Conservation (phyloP, 1,140 invertebrate species). For the Diploscapter pachys region DNA sequence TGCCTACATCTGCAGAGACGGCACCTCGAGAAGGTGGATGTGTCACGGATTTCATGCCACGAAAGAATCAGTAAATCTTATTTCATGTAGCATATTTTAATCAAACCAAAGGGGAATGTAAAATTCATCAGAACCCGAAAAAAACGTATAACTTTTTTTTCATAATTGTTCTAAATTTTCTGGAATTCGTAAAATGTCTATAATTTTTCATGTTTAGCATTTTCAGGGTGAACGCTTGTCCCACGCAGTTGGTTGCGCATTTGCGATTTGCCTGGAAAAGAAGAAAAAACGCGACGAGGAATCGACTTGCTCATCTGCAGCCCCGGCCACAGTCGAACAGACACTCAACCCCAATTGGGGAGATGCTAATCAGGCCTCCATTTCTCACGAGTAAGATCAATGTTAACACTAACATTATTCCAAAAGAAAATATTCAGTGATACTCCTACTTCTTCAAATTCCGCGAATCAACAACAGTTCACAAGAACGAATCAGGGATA, state of each 20-base stretch:
- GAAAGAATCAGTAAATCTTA: constrained; percentile 68
- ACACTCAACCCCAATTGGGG: constrained; percentile 28
- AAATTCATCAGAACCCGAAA: too few relatives aligned
- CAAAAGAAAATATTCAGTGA: constrained; percentile 19
- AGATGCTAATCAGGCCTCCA: background rate
- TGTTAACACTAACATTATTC: background rate
- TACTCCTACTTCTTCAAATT: constrained; percentile 30
- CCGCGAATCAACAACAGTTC: constrained; percentile 4
- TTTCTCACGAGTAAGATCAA: constrained; percentile 6
- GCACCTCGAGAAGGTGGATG: constrained; percentile 88
- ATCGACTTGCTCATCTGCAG: constrained; percentile 65
- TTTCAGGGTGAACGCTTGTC: constrained; percentile 85
- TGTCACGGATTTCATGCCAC: constrained; percentile 96
- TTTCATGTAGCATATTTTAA: too few relatives aligned
- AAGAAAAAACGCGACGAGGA: constrained; percentile 97
- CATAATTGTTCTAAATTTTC: too few relatives aligned
- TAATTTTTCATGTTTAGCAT: background rate
- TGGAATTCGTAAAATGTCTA: too few relatives aligned
- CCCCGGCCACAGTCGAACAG: constrained; percentile 5
- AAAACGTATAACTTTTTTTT: too few relatives aligned
- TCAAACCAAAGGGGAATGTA: too few relatives aligned
- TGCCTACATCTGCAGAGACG: constrained; percentile 83
- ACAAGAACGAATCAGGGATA: constrained; percentile 40
- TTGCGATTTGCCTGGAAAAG: constrained; percentile 91
- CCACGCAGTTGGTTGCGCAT: constrained; percentile 98